Conservation (phyloP, 2,888 invertebrate genomes). For the Rhogogaster chlorosoma region DNA sequence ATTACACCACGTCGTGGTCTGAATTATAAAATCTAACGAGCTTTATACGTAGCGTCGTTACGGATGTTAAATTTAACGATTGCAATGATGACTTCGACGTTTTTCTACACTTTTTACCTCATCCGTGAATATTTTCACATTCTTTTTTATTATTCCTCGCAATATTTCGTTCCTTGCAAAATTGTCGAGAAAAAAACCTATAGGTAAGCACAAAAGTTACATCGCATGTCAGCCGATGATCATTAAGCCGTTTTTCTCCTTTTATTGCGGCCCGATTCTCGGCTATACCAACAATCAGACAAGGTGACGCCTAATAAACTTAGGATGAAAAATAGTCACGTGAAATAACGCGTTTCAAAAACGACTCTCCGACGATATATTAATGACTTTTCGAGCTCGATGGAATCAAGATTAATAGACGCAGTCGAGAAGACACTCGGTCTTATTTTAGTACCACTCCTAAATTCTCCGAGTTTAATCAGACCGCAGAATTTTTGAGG, state of each 20-base stretch:
- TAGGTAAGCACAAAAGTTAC: neutral
- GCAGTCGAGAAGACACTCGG: neutral
- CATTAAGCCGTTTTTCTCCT: neutral
- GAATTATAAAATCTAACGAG: neutral
- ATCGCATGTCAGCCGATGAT: conserved; percentile 14
- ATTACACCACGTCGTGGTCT: neutral
- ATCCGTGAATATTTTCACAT: neutral
- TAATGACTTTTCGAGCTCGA: conserved; percentile 14
- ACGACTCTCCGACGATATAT: conserved; percentile 20
- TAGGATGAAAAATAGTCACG: conserved; percentile 15
- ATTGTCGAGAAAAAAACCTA: neutral
- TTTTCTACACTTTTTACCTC: neutral
- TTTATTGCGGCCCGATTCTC: neutral
- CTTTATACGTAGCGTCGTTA: neutral
- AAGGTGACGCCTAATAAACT: conserved; percentile 35
- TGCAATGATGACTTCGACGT: neutral
- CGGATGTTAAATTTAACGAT: neutral
- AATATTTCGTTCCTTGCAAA: neutral
- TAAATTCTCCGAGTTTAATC: neutral
- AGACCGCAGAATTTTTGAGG: neutral
- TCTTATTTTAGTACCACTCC: neutral
- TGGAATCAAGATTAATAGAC: conserved; percentile 29
- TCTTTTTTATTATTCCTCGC: neutral
- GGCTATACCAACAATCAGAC: conserved; percentile 17
- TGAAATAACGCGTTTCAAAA: conserved; percentile 28